Base-by-base conservation (phyloP, 2,888 invertebrate species). In the Plebejus argus region DNA sequence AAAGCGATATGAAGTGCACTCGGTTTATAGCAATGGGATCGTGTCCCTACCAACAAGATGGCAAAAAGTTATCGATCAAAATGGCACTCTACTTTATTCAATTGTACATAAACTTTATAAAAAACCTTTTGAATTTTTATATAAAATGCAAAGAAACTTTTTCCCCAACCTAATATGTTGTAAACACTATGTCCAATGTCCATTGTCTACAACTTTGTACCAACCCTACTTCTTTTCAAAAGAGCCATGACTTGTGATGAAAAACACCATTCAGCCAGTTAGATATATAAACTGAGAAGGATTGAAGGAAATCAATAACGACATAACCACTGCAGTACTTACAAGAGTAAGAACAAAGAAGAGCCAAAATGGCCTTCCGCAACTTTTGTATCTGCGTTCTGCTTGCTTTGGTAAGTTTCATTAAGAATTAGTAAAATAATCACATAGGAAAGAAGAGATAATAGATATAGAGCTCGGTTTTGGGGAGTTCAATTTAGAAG, bases 371-470 rank as follows among this genome's bases (percentile, higher is more conserved):
- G 83, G 83, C 80, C 76, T 70, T 79, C 49, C 78, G 76, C n/a
- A 81, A 79, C 76, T 58, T 78, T 15, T 79, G 78, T 10, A 78
- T 82, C 45, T 81, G 80, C 71, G 74, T 81, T 12, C 35, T 83
- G n/a, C 76, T 80, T 7, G 78, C 82, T 35, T 75, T 83, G 82
- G 83, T 84, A 81, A 83, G 81, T 70, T 45, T 45, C 45, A 45
- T 45, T 45, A 10, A 12, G 45, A 45, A 45, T 45, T 10, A 45
- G 10, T 45, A 45, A 45, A 45, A 45, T 45, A 45, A 45, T 45
- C 45, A 45, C 45, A 3, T 45, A 12, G 10, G 10, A 45, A 45
- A 12, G 39, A 12, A 45, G 10, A 12, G 45, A 45, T 45, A 45
- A 12, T 45, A 45, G 12, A 45, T 45, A 45, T 12, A 35, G 0